A percentile compares a stretch with the other conserved stretches of the same genome.
phyloP scores from a whole-genome alignment of 2,113 vertebrate genomes.

The Anseranas semipalmata region DNA sequence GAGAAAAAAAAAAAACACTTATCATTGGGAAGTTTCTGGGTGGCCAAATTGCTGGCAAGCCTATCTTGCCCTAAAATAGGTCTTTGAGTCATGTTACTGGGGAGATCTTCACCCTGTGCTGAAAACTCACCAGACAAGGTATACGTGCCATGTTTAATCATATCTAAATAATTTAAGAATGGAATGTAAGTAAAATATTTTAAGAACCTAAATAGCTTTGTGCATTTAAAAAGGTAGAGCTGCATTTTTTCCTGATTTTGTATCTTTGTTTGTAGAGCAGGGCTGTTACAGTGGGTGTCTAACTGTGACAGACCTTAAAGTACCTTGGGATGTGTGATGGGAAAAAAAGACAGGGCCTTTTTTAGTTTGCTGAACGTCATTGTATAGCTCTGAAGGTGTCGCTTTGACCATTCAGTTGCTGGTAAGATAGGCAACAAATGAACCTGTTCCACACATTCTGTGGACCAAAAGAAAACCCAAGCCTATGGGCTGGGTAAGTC shows the following conservation, averaged over 20 bases:
- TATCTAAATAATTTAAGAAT: background rate
- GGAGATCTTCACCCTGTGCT: background rate
- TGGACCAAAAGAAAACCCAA: constrained; percentile 43
- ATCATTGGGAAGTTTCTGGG: background rate
- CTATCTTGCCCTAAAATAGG: background rate
- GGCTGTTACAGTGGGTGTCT: background rate
- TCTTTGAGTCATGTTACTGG: background rate
- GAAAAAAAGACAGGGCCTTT: background rate
- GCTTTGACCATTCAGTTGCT: background rate
- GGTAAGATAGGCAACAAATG: background rate
- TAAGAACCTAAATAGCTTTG: background rate
- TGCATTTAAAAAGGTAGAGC: background rate
- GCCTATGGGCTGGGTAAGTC: constrained; percentile 42
- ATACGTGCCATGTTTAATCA: background rate
- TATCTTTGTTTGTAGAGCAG: background rate
- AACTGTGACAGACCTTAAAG: background rate
- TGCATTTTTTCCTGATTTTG: background rate
- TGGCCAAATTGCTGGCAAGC: background rate
- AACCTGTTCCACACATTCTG: constrained; percentile 1
- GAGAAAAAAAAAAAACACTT: background rate
- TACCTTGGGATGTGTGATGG: background rate
- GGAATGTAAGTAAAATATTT: background rate
- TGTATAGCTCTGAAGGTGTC: background rate
- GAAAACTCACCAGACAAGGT: background rate
- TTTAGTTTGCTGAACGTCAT: constrained; percentile 6